These are phyloP conservation scores for Cryptoprocta ferox DNA, from an alignment of 2,797 vertebrate genomes.

Conservation along the genomic window DNA sequence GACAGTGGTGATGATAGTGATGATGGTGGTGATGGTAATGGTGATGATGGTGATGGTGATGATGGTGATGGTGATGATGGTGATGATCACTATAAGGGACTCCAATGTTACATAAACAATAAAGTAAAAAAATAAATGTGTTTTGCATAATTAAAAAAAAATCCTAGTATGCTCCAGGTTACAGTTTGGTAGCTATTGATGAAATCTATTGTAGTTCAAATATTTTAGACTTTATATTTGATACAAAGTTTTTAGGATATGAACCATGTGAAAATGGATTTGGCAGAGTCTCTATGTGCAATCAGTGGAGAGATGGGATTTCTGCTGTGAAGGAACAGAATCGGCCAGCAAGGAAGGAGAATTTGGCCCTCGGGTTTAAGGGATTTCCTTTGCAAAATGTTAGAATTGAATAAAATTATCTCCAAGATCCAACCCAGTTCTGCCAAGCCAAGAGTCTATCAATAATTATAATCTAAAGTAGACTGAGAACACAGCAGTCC, in stretches of 20 bases:
- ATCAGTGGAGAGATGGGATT: neutral
- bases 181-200: neutral
- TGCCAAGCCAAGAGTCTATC: conserved; percentile 8
- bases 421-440: neutral
- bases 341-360: neutral
- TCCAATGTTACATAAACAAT: neutral
- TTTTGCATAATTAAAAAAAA: neutral
- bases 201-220: neutral
- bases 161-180: neutral
- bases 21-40: neutral
- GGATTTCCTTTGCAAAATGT: conserved; percentile 16
- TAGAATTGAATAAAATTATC: neutral
- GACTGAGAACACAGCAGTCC: neutral
- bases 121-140: conserved; percentile 37
- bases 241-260: neutral
- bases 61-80: neutral
- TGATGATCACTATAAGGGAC: neutral
- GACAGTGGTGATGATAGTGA: neutral
- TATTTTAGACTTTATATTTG: neutral
- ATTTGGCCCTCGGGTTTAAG: neutral
- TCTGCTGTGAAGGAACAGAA: conserved; percentile 4
- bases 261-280: neutral
- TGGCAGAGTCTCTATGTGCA: neutral
- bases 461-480: conserved; percentile 15
- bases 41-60: neutral